Evolutionary conservation across 2,888 invertebrate genomes (phyloP).

Genomic region (Lasioglossum oenotherae): DNA sequence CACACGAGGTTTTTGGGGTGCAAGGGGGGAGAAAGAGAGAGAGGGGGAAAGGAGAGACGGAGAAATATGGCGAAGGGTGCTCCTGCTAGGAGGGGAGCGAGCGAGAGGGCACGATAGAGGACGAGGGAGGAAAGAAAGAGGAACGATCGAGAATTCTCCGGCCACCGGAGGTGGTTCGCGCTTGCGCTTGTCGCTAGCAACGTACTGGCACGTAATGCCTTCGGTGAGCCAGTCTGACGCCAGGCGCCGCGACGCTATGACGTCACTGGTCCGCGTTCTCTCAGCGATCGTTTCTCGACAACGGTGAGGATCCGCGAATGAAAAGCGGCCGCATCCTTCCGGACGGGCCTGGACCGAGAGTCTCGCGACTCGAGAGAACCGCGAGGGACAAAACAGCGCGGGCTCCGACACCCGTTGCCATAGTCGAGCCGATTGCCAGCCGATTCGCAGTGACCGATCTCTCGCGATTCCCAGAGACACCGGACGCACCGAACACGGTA

Average conservation of each 20-base stretch:
- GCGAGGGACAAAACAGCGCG: slow-evolving; percentile 8
- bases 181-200: slow-evolving; percentile 61
- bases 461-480: neutral
- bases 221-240: slow-evolving; percentile 82
- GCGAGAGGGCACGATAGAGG: slow-evolving; percentile 16
- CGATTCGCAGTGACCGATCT: neutral
- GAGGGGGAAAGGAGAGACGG: neutral
- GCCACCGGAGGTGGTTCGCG: slow-evolving; percentile 54
- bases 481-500: neutral
- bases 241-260: slow-evolving; percentile 83
- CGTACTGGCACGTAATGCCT: slow-evolving; percentile 62
- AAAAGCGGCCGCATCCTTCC: slow-evolving; percentile 58
- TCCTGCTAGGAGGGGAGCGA: neutral
- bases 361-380: slow-evolving; percentile 15
- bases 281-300: slow-evolving; percentile 61
- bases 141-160: slow-evolving; percentile 45
- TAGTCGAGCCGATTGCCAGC: neutral
- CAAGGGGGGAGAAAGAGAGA: neutral
- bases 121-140: slow-evolving; percentile 30
- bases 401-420: neutral
- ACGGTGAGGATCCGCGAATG: slow-evolving; percentile 74
- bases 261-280: slow-evolving; percentile 77
- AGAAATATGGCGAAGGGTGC: slow-evolving; percentile 7
- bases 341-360: slow-evolving; percentile 22
- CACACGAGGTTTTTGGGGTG: neutral